These are phyloP conservation scores for Donacobius atricapilla DNA, from an alignment of 2,113 vertebrate species.

Conservation along the genomic window DNA sequence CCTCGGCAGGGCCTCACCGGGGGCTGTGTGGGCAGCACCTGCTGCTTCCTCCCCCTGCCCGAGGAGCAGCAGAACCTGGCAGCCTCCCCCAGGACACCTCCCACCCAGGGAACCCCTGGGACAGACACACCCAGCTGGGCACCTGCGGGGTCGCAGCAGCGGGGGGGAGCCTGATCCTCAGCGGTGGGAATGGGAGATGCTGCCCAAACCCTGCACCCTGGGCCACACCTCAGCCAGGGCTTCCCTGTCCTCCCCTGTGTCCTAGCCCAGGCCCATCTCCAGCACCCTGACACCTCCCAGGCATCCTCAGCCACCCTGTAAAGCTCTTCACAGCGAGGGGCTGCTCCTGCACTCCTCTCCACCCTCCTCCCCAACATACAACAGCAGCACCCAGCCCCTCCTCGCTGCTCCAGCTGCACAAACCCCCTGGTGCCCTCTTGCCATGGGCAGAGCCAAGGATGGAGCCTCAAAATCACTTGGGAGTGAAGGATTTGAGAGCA, in stretches of 20 bases:
- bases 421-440: fast-evolving
- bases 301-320: fast-evolving
- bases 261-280: background rate
- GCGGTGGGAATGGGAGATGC: background rate
- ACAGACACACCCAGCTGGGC: fast-evolving
- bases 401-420: background rate
- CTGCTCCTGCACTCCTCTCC: background rate
- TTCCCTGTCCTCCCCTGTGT: too few species aligned
- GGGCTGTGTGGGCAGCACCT: background rate
- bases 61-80: background rate
- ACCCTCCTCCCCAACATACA: fast-evolving
- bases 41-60: background rate
- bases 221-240: background rate
- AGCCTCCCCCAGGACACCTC: background rate
- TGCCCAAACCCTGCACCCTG: background rate
- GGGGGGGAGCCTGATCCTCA: background rate
- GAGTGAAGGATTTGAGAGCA: background rate
- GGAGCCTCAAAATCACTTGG: background rate
- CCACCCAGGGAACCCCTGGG: background rate
- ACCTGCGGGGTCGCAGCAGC: fast-evolving
- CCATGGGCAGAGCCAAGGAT: fast-evolving
- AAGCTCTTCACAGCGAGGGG: fast-evolving
- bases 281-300: background rate
- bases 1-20: background rate
- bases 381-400: background rate